Base-by-base conservation (phyloP, 2,797 vertebrate species). In the Cossypha caffra region DNA sequence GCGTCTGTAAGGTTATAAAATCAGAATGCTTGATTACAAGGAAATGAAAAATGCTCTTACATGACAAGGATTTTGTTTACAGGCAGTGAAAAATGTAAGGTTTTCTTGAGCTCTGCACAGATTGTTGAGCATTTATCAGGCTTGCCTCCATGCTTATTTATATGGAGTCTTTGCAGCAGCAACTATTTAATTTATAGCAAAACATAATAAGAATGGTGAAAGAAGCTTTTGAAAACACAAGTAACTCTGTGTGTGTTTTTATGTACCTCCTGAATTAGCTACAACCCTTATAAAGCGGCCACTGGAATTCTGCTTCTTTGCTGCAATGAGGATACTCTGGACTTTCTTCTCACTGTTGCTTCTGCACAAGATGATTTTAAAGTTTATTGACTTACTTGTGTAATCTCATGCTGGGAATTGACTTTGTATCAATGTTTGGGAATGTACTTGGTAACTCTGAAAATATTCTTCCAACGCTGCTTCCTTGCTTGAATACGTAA, bases 181-280 rank as follows among this genome's bases (percentile, higher is more conserved):
- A 92, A 67, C 55, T 89, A 61, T 45, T 92, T 87, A 58, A 83
- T 92, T 92, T 81, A 67, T 33, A 81, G 16, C 17, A 86, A 91
- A 89, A 33, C 29, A 17, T 81, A 86, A 43, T 24, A 84, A 13
- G 38, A 92, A 71, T 63, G 28, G 35, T 14, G 59, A 76, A 78
- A 88, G 23, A 52, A 80, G 16, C 37, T 91, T 61, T 87, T 31
- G 16, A 63, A 96, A 57, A 43, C 54, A 61, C 45, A 85, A 67
- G 10, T 43, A 74, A 57, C 40, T 74, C 1, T 29, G 18, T 58
- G 29, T 31, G 12, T 89, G 24, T 64, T 64, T 71, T 68, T 38
- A n/a, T 71, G 6, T 66, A 48, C 59, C 38, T 81, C 43, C 38
- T 82, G 63, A 82, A 24, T 87, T 87, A 90, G 52, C n/a, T 64